Percentiles rank a stretch among this genome's conserved stretches.
These are phyloP conservation scores for Terrapene triunguis DNA, from an alignment of 2,113 vertebrate genomes.

Conservation along the genomic window DNA sequence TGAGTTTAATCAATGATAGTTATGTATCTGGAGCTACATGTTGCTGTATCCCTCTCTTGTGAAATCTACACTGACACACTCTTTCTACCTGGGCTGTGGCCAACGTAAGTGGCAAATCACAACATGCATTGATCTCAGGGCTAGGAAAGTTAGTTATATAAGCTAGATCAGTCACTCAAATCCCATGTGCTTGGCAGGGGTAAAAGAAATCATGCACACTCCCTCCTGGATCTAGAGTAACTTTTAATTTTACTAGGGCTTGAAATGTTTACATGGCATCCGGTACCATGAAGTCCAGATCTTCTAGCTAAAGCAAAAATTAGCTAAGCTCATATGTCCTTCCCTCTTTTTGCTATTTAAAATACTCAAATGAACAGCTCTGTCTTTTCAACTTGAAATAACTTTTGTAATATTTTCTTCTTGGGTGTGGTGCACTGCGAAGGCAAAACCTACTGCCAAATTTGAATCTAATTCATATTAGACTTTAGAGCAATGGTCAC, in stretches of 20 bases:
- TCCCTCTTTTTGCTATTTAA: neutral
- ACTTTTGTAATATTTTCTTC: neutral
- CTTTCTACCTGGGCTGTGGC: neutral
- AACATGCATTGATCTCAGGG: neutral
- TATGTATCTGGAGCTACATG: neutral
- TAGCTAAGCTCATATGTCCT: no score
- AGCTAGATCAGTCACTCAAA: neutral
- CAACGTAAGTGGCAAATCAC: neutral
- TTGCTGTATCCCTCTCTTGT: neutral
- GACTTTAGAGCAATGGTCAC: no score
- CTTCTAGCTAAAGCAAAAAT: neutral
- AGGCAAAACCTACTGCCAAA: neutral
- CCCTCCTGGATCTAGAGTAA: neutral
- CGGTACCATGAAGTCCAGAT: neutral
- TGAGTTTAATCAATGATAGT: neutral
- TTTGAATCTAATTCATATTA: neutral
- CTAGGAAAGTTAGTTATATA: neutral
- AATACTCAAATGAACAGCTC: neutral
- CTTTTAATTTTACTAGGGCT: neutral
- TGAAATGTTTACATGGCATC: neutral
- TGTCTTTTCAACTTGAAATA: neutral
- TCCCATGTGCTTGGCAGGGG: neutral
- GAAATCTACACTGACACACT: neutral
- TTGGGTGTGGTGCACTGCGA: neutral
- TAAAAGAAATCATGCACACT: neutral